Evolutionary conservation across 2,113 vertebrate genomes (phyloP), one percentile per base, ranked within the genome.

Genomic region (Tenebrosternarchus preto): DNA sequence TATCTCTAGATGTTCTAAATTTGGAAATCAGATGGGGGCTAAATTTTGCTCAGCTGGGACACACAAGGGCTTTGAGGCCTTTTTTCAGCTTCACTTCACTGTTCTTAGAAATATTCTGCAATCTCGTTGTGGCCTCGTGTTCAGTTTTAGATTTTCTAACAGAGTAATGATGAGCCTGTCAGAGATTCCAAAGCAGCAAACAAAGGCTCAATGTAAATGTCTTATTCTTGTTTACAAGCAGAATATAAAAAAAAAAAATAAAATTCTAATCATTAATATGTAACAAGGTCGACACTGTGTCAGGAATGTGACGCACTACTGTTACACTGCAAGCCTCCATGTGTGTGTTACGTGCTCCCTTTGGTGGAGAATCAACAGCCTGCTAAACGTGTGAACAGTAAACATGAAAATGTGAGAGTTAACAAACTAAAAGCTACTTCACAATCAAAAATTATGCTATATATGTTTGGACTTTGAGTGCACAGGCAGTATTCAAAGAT

Each of bases 231-330:
- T 68, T 22, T 20, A 66, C 27, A 17, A 50, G 27, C 31, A 70
- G 66, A 60, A 70, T 53, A 59, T 63, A 53, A 31, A 61, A 63
- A 63, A 61, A 53, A 33, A 61, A 63, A 63, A 61, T 31, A 33
- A 63, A 31, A 15, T 50, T 12, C 43, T 63, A 63, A 27, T 63
- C 20, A 64, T 33, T 33, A 19, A 33, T 64, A 16, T 31, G 29
- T 2, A 19, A 64, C 24, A 61, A 11, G 5, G 61, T 31, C 20
- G 27, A n/a, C 33, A 19, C 27, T 31, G 25, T 31, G 27, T 64
- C n/a, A 63, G 11, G 31, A 27, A 6, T 46, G 39, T 9, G 11
- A 46, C 5, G 43, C 8, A 50, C 2, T 2, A 15, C 15, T 50
- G 11, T 50, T 50, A 50, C 43, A 15, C 15, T 12, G 43, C 8